Evolutionary conservation across 2,113 vertebrate species (phyloP), one percentile per base, ranked within the genome.

Genomic region (Chunga burmeisteri): DNA sequence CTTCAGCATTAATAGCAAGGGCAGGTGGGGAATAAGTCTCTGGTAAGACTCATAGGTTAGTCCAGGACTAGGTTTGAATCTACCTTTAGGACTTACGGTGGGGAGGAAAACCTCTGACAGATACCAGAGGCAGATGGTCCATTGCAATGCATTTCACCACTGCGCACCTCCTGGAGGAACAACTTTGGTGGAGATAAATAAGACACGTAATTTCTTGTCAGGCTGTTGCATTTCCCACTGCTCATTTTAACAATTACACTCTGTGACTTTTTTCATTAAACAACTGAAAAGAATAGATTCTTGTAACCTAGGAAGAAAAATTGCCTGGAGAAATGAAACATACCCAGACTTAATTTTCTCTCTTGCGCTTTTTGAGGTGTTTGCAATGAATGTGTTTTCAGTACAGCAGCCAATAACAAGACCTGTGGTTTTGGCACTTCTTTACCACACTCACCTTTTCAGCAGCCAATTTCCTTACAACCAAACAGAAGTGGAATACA

Each of bases 121-220:
- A 38, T 74, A 73, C 34, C 62, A 74, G 77, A 65, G 71, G 53
- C 50, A 73, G 46, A 14, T 0, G 0, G 14, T 71, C 34, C 72
- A 9, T 4, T n/a, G 50, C 23, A 73, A 68, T 25, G 2, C 19
- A 55, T 47, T 81, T 50, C 84, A 53, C 17, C 25, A 26, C 77
- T 7, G 3, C 10, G 7, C 20, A 65, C 47, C 82, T 94, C 90
- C 78, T 81, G 53, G 18, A 88, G 95, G 78, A 93, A 78, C 17
- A 91, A 13, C 78, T 80, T 62, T 2, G 7, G 44, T 13, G 87
- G 63, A 92, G 74, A 89, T 92, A 92, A 93, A 84, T 95, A 95
- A 98, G 96, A 93, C 52, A 66, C 78, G 86, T 94, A 90, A 93
- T 96, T 96, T 97, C 95, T 95, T 97, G 94, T 96, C 91, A 88